phyloP scores from a whole-genome alignment of 2,113 vertebrate genomes.

The Ailurus styani region DNA sequence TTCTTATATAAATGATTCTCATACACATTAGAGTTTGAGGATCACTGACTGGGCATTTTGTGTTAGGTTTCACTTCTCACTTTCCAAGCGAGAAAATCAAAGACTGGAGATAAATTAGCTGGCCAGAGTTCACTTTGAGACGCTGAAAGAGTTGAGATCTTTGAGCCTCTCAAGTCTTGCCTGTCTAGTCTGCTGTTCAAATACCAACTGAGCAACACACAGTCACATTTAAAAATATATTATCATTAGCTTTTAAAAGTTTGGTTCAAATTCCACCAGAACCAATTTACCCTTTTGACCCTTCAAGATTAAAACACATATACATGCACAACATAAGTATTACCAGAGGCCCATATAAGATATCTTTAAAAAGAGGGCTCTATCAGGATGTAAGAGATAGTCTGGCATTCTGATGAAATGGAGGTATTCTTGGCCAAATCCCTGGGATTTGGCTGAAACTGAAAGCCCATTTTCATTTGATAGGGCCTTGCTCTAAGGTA shows the following conservation, averaged over 20 bases:
- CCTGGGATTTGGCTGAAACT: slow-evolving; percentile 29
- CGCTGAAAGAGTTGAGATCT: not conserved
- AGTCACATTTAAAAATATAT: slow-evolving; percentile 25
- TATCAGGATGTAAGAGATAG: slow-evolving; percentile 50
- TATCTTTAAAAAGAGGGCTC: slow-evolving; percentile 40
- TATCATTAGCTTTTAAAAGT: slow-evolving; percentile 47
- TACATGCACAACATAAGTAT: not conserved
- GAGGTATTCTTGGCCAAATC: slow-evolving; percentile 46
- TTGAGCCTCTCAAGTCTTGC: slow-evolving; percentile 25
- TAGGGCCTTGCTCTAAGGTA: not conserved
- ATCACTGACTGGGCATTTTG: not conserved
- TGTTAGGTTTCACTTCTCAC: slow-evolving; percentile 11
- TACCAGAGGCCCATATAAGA: not conserved
- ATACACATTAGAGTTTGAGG: not conserved
- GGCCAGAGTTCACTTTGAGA: slow-evolving; percentile 20
- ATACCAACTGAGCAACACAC: not conserved
- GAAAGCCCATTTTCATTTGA: slow-evolving; percentile 55
- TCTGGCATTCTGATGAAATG: slow-evolving; percentile 55
- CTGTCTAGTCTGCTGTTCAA: slow-evolving; percentile 18
- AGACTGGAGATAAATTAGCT: slow-evolving; percentile 11
- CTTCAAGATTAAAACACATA: slow-evolving; percentile 14
- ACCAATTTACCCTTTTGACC: slow-evolving; percentile 11
- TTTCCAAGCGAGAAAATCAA: slow-evolving; percentile 46
- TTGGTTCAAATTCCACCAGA: slow-evolving; percentile 51
- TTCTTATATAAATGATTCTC: slow-evolving; percentile 22